These are phyloP conservation scores for Porites australiensis DNA, from an alignment of 64 coral and sea anemone genomes.

Conservation along the genomic window DNA sequence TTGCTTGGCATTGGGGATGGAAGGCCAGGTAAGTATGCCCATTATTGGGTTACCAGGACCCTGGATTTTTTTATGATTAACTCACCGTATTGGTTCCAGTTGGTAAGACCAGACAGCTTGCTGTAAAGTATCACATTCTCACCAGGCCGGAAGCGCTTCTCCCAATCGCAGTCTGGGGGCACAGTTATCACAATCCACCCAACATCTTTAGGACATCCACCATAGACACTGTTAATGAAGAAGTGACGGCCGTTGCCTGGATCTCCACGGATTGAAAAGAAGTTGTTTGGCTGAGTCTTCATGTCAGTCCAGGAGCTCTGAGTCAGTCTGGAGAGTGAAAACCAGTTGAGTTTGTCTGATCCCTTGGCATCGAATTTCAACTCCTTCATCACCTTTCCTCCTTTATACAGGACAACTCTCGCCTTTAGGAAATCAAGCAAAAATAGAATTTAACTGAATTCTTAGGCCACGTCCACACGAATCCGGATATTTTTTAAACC, in stretches of 20 bases:
- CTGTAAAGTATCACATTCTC: background rate
- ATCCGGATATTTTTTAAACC: too few species aligned
- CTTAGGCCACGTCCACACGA: background rate
- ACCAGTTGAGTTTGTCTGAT: constrained; percentile 53
- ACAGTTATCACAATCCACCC: background rate
- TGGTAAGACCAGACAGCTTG: background rate
- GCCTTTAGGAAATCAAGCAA: background rate
- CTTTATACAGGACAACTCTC: constrained; percentile 10
- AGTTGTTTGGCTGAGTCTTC: background rate
- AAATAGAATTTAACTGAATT: background rate
- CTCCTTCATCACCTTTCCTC: background rate
- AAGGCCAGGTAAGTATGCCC: too few species aligned
- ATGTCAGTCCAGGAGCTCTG: constrained; percentile 18
- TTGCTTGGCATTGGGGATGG: too few species aligned
- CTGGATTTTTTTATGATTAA: too few species aligned
- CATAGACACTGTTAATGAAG: background rate
- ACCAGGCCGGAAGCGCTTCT: background rate
- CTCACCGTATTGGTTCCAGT: too few species aligned
- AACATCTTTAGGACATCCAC: background rate
- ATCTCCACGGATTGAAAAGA: constrained; percentile 24
- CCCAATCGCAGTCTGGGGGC: background rate
- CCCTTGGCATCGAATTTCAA: constrained; percentile 43
- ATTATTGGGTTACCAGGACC: too few species aligned
- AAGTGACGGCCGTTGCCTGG: background rate
- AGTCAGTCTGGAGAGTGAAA: background rate